Evolutionary conservation across 2,797 vertebrate species (phyloP), one percentile per base, ranked within the genome.

Genomic region (Neosalanx taihuensis): DNA sequence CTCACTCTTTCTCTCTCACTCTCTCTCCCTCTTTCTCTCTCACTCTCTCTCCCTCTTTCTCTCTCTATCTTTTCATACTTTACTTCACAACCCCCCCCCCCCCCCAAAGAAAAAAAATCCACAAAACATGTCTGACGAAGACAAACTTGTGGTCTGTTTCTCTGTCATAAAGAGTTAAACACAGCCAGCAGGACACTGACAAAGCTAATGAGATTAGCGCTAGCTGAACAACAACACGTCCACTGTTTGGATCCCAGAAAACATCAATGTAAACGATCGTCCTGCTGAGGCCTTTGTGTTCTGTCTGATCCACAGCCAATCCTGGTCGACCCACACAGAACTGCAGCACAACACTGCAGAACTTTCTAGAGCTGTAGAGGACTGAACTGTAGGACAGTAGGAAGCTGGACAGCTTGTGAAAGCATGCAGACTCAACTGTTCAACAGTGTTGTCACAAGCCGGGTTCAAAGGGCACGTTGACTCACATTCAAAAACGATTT

Each of bases 1-100:
- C n/a, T n/a, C n/a, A n/a, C 6, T 72, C 57, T 46, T 71, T n/a
- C 71, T 69, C 65, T 17, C 62, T 71, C 33, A 18, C n/a, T 6
- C 59, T 17, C 59, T 30, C 20, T 31, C 9, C 26, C 13, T 4
- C 10, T 4, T 15, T 61, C 26, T 23, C 26, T 26, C 59, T 6
- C 56, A 3, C 56, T 18, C 12, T 58, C 56, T n/a, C 20, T n/a
- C 56, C 18, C 56, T 7, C 56, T n/a, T n/a, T 6, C 56, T 58
- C 56, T 20, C 13, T n/a, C 56, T 0, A 58, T 58, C 1, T 0
- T 3, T 9, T 3, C 49, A 23, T n/a, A n/a, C 3, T 23, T 41
- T 9, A 41, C 37, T 41, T 41, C n/a, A 41, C 37, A 41, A 41
- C 37, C 37, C 2, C 2, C 37, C 37, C 37, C n/a, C n/a, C n/a